Percentiles rank a stretch among this genome's conserved stretches.
Conservation (phyloP, 2,797 vertebrate species). For the Anabacerthia variegaticeps region DNA sequence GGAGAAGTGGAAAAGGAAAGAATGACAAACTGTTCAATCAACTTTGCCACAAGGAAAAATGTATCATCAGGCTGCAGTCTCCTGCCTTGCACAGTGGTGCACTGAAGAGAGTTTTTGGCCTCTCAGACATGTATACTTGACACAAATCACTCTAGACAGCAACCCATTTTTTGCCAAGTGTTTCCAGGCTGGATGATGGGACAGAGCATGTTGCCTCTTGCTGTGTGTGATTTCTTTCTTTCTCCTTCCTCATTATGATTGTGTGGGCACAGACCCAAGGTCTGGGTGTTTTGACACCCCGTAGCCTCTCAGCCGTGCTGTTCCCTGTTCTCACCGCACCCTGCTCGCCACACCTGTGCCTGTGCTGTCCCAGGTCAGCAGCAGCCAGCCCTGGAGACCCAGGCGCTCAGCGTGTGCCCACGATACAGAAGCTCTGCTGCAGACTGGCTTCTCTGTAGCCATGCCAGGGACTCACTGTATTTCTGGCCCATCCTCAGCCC, state of each 20-base stretch:
- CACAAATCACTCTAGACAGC: neutral
- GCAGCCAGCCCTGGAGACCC: rapidly evolving
- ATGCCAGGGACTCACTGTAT: rapidly evolving
- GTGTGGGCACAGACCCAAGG: neutral
- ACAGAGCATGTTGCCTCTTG: neutral
- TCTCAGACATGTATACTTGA: neutral
- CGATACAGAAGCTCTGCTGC: rapidly evolving
- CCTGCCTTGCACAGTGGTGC: neutral
- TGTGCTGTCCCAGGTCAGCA: neutral
- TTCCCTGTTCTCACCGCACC: neutral
- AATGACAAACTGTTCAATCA: neutral
- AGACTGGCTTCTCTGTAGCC: neutral
- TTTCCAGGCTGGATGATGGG: neutral
- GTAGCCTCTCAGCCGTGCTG: neutral
- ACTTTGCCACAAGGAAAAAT: neutral
- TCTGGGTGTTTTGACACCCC: neutral
- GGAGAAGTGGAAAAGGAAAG: neutral
- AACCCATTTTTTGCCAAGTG: neutral
- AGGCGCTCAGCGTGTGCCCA: rapidly evolving
- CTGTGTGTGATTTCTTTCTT: neutral
- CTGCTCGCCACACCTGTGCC: neutral
- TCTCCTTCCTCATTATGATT: neutral
- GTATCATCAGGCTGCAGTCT: neutral
- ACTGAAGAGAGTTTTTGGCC: neutral
- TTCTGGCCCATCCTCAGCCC: neutral